A percentile compares a stretch with the other conserved stretches of the same genome.
Evolutionary conservation across 2,888 invertebrate species (phyloP).

Genomic region (Ichneumon xanthorius): DNA sequence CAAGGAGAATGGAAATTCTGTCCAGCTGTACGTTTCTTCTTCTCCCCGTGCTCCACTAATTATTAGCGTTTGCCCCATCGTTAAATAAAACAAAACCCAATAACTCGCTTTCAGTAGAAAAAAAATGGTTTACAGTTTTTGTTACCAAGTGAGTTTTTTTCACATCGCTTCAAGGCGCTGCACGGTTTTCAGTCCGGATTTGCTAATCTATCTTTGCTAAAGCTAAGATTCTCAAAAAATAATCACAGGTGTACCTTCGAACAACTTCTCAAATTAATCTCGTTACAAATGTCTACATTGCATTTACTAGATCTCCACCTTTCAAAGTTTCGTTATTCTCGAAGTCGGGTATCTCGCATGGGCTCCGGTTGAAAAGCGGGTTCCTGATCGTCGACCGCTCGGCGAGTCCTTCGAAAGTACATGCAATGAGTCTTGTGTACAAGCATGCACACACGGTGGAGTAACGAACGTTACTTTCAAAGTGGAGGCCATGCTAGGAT

Average conservation of each 20-base stretch:
- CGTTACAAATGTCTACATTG: background rate
- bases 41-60: background rate
- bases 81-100: background rate
- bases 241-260: too few relatives aligned
- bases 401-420: conserved; percentile 40
- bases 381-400: conserved; percentile 15
- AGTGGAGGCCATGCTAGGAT: conserved; percentile 51
- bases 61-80: too few relatives aligned
- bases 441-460: conserved; percentile 31
- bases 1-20: conserved; percentile 34
- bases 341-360: background rate
- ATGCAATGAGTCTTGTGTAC: conserved; percentile 33
- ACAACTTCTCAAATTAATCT: background rate
- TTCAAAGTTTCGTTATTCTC: conserved; percentile 12
- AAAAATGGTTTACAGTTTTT: background rate
- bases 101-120: background rate
- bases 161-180: background rate
- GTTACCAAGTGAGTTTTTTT: background rate
- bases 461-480: conserved; percentile 53
- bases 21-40: background rate
- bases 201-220: background rate
- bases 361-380: conserved; percentile 29
- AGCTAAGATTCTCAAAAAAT: background rate
- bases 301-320: background rate
- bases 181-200: background rate